Evolutionary conservation across 1,140 invertebrate genomes (phyloP).

Genomic region (Nylanderia fulva): DNA sequence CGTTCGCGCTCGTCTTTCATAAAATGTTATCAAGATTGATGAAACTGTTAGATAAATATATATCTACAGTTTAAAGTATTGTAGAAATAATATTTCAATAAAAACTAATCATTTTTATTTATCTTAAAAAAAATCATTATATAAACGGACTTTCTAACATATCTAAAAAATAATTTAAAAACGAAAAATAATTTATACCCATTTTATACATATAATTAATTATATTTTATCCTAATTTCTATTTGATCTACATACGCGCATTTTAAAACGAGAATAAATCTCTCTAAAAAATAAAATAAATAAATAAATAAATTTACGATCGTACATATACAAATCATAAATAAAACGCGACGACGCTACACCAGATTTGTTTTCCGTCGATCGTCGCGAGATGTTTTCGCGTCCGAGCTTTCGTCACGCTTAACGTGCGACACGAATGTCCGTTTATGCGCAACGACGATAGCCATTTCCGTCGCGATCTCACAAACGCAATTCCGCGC

Average conservation of each 20-base stretch:
- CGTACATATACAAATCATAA: background rate
- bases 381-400: constrained; percentile 35
- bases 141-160: background rate
- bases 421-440: constrained; percentile 11
- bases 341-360: background rate
- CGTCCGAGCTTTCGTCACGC: constrained; percentile 17
- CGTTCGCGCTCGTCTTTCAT: constrained; percentile 35
- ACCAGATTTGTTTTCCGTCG: constrained; percentile 23
- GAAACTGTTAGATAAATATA: background rate
- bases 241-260: background rate
- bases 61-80: background rate
- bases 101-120: background rate
- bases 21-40: constrained; percentile 70
- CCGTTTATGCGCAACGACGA: constrained; percentile 24
- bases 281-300: too few relatives aligned
- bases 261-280: background rate
- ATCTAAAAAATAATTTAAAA: background rate
- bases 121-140: background rate
- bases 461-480: constrained; percentile 48
- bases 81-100: background rate
- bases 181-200: background rate
- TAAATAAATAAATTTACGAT: constrained; percentile 7
- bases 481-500: constrained; percentile 16
- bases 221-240: background rate
- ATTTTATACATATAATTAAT: background rate